These are phyloP conservation scores for Tragelaphus strepsiceros DNA, from an alignment of 2,113 vertebrate genomes.

Conservation along the genomic window DNA sequence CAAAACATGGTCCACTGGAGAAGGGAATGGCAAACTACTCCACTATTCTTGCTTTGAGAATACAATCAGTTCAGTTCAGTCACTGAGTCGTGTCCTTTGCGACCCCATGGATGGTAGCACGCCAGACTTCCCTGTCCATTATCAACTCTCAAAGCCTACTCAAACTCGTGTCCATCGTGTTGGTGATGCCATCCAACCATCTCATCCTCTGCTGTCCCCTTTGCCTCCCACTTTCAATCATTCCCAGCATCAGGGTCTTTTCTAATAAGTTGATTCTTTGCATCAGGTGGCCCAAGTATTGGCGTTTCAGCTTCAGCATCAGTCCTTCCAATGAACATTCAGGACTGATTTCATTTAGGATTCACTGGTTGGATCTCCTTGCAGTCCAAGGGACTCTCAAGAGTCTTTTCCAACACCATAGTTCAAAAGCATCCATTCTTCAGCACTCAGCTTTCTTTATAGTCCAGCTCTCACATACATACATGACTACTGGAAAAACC, in stretches of 20 bases:
- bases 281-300: not conserved
- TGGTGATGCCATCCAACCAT: not conserved
- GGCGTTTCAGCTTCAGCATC: not conserved
- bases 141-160: not conserved
- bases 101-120: not conserved
- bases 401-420: not conserved
- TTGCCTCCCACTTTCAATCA: not conserved
- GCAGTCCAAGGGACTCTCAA: not conserved
- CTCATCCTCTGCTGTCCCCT: not conserved
- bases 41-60: not conserved
- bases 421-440: not conserved
- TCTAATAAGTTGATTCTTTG: not conserved
- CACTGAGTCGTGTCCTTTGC: accelerated
- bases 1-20: not conserved
- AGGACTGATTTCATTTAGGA: not conserved
- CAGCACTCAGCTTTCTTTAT: not conserved
- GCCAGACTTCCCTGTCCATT: not conserved
- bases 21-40: not conserved
- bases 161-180: accelerated
- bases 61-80: not conserved
- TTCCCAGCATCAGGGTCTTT: not conserved
- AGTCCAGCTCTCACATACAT: not conserved
- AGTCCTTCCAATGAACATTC: not conserved
- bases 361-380: not conserved
- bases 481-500: not conserved